Evolutionary conservation across 2,888 invertebrate genomes (phyloP), one percentile per base, ranked within the genome.

Genomic region (Myopa testacea): DNA sequence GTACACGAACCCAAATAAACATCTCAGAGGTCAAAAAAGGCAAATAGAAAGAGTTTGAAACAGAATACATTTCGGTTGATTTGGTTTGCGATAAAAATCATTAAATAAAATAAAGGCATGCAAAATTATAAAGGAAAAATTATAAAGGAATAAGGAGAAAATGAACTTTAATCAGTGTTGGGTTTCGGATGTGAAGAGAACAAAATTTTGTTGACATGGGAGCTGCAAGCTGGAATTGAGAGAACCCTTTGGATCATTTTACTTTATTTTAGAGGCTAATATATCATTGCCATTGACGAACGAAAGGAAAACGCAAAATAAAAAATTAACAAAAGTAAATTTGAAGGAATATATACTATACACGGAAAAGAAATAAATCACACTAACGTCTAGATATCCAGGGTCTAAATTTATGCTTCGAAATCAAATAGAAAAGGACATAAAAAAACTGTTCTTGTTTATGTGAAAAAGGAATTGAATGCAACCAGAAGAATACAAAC

Each of bases 351-450:
- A 45, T 8, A 8, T 10, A 10, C 45, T 10, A 45, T 10, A 45
- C 6, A 45, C 45, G 45, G 45, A 45, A 6, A 26, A 10, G 0
- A 45, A 45, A 45, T 45, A 45, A 45, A 45, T 45, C 62, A 62
- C 62, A 19, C 62, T 19, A 26, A 26, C 6, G 19, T 19, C 8
- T 26, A 62, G n/a, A 62, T 10, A 62, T 62, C 62, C 62, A 62
- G 62, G 62, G 62, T 62, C 62, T 62, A 62, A 62, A 62, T 12
- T 12, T 62, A 62, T 19, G n/a, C 62, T 62, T 19, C n/a, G 62
- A 62, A 26, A 10, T 26, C 19, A 19, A 3, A n/a, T 62, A 62
- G 26, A 62, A 62, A 62, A 62, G 26, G 62, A 62, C 19, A n/a
- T 26, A 58, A 16, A 62, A 62, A 8, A 8, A 16, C n/a, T 19